Evolutionary conservation across 2,113 vertebrate genomes (phyloP).

Genomic region (Phaetusa simplex): DNA sequence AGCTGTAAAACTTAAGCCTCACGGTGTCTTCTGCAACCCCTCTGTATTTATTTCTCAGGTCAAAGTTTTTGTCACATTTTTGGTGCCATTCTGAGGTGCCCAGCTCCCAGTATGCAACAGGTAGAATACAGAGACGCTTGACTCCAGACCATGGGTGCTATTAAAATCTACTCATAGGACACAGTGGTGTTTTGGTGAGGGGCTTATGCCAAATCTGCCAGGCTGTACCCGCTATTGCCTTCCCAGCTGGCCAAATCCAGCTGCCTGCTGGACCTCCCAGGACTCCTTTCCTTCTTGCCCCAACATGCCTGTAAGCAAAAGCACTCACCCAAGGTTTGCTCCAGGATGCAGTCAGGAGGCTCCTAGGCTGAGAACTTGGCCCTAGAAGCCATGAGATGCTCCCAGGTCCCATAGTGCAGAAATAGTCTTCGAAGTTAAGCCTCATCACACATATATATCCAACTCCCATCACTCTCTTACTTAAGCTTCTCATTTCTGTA

Average conservation of each 20-base stretch:
- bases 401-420: no score
- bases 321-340: neutral
- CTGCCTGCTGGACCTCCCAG: neutral
- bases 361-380: neutral
- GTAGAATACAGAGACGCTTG: neutral
- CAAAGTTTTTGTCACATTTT: neutral
- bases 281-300: neutral
- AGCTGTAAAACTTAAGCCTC: neutral
- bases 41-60: neutral
- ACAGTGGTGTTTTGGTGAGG: neutral
- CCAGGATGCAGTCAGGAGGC: neutral
- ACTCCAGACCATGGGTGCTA: neutral
- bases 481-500: neutral
- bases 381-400: neutral
- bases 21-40: neutral
- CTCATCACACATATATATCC: neutral
- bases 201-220: neutral
- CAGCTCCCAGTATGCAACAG: neutral
- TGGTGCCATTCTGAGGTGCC: neutral
- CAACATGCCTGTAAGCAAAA: neutral
- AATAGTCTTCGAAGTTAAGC: neutral
- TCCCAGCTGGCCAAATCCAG: neutral
- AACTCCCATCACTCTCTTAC: neutral
- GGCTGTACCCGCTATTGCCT: neutral
- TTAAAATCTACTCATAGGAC: neutral